These are phyloP conservation scores for Protaetia brevitarsis DNA, from an alignment of 1,140 invertebrate species.

Conservation along the genomic window DNA sequence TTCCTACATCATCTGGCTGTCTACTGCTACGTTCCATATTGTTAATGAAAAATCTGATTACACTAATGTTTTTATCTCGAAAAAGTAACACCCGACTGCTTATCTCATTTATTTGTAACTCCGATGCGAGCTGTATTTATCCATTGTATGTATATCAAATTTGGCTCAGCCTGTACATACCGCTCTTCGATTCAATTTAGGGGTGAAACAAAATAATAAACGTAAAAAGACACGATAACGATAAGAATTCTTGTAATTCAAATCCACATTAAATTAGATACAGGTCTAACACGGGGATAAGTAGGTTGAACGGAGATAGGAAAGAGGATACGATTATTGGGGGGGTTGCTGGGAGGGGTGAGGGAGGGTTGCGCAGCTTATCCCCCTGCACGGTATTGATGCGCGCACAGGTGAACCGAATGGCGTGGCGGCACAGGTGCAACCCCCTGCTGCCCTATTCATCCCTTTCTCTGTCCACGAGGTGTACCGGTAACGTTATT, in stretches of 20 bases:
- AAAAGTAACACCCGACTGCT: too few relatives aligned
- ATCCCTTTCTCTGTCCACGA: slow-evolving; percentile 1
- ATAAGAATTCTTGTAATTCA: slow-evolving; percentile 15
- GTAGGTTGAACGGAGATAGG: background rate
- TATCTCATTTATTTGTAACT: too few relatives aligned
- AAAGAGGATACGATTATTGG: background rate
- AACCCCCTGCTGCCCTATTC: background rate
- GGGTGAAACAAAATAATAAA: background rate
- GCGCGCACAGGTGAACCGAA: slow-evolving; percentile 28
- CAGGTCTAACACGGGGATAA: slow-evolving; percentile 14
- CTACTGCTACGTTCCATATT: too few relatives aligned
- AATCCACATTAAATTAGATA: slow-evolving; percentile 17
- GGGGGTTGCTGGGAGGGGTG: background rate
- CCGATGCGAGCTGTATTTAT: too few relatives aligned
- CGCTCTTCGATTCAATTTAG: too few relatives aligned
- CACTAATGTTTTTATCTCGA: too few relatives aligned
- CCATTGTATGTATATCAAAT: too few relatives aligned
- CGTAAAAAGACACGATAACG: background rate
- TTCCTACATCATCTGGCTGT: too few relatives aligned
- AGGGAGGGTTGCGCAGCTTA: slow-evolving; percentile 22
- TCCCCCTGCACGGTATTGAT: slow-evolving; percentile 27
- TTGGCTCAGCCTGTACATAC: too few relatives aligned
- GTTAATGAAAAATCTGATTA: too few relatives aligned
- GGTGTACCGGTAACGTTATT: background rate
- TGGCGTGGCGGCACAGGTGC: slow-evolving; percentile 27